Evolutionary conservation across 2,888 invertebrate species (phyloP), one percentile per base, ranked within the genome.

Genomic region (Anthoptus insignis): DNA sequence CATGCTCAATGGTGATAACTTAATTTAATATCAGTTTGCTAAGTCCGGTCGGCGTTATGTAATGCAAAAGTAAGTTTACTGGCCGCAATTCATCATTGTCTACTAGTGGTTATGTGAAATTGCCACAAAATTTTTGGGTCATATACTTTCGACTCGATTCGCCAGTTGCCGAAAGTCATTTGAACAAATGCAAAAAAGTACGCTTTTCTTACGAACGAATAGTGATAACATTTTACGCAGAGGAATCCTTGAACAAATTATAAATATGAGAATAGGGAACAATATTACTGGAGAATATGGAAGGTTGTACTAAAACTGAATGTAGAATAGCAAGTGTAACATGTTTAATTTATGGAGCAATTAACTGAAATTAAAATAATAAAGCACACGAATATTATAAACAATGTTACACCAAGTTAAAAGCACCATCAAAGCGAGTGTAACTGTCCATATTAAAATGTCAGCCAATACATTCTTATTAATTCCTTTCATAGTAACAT

Each of bases 91-190:
- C 21, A 34, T 52, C 52, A 32, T n/a, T 52, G 27, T 27, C 24
- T 27, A 27, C 24, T 27, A 50, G 50, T 29, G 27, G 8, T 50
- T 13, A 52, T 9, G 32, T 21, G 21, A 39, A 54, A 54, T 39
- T 14, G 39, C 24, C 37, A n/a, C 9, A 16, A 54, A 22, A 54
- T 54, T 24, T 37, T 53, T 54, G 39, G 11, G 54, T 24, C 53
- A 21, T 54, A n/a, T 22, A 54, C 45, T 45, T 45, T 45, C 37
- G 53, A 52, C 32, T 34, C 11, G 34, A n/a, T 16, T 14, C 16
- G 9, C 2, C 16, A 32, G 19, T 37, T 60, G 59, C 59, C 59
- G 52, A 52, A 60, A 42, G 27, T n/a, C n/a, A n/a, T n/a, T n/a
- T n/a, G n/a, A n/a, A n/a, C n/a, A 52, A 37, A 52, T 6, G 39